Evolutionary conservation across 2,797 vertebrate species (phyloP), one percentile per base, ranked within the genome.

Genomic region (Dendrocincla fuliginosa): DNA sequence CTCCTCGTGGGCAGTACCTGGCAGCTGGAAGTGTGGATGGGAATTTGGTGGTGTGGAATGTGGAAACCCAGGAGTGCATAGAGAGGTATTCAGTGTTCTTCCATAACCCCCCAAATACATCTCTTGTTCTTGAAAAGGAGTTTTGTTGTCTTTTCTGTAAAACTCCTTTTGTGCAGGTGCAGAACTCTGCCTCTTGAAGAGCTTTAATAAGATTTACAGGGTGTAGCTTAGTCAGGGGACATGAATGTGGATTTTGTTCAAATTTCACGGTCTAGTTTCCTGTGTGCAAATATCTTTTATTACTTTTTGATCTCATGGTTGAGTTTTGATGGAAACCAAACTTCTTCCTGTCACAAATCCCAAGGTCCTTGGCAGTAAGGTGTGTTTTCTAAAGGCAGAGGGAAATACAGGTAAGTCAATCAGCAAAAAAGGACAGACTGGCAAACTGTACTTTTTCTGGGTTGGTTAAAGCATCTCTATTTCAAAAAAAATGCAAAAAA

Each of bases 1-100:
- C 99, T 94, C 98, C 99, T 1, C 99, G 99, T 95, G 99, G 99
- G 33, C 97, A 93, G 59, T 98, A 98, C 96, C 96, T 99, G 97
- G 99, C 99, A 84, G 98, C 98, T 9, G 99, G 98, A 71, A 97
- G 98, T 16, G 96, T 99, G 23, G 98, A 98, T 52, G 99, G 99
- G 39, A 97, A 78, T 33, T 97, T 99, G 53, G 96, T 97, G 3
- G 96, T 99, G 64, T 99, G 99, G 99, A 98, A 99, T 18, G 97
- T 98, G 65, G 97, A 95, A 87, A 98, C 97, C 82, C 98, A 98
- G 96, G 92, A 98, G 71, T 99, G 99, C 94, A 68, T 99, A 59
- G 99, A 99, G 95, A 99, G 99, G 99, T 99, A 98, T 7, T 41
- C 19, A 28, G 8, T 24, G 37, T 19, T 84, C n/a, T 65, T 89